Base-by-base conservation (phyloP, 2,113 vertebrate species). In the Choloepus hoffmanni region DNA sequence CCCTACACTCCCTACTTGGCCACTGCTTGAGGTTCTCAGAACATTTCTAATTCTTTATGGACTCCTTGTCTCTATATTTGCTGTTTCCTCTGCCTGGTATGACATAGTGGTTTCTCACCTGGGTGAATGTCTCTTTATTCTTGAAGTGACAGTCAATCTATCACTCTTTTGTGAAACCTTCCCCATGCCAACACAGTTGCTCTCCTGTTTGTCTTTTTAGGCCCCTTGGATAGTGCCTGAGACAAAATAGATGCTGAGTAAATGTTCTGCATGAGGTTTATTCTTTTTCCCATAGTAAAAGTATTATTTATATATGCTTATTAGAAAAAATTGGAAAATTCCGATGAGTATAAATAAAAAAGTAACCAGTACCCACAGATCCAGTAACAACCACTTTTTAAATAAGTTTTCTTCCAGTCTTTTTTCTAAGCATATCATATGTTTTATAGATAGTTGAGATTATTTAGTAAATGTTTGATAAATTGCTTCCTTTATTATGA, bases 381-480 rank as follows among this genome's bases (percentile, higher is more conserved):
- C 28, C n/a, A 45, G n/a, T 79, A 79, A 84, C 30, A 81, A 43
- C 24, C 14, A 62, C 7, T 58, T 67, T 89, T 65, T 87, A 36
- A 36, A 36, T 36, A 36, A 36, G 36, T 36, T 36, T 36, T 36
- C 36, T 36, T 36, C 36, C 36, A 36, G 36, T 36, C 36, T 36
- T 36, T 36, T 36, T 36, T 36, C 36, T 36, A 36, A 81, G 33
- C 19, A 30, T 67, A 33, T 65, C 24, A 24, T 68, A 23, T 68
- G 58, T 93, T 93, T 85, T 85, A 13, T 79, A 93, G 53, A 90
- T 53, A 24, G 13, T 79, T 85, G 60, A 50, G 30, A 40, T 82
- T 93, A 48, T 76, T 90, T 86, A 26, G 23, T 73, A 74, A 87
- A 86, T 81, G 36, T 63, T 65, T 63, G 65, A 90, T 76, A 74